Evolutionary conservation across 35 echinoderm and acorn worm genomes (phyloP).

Genomic region (Heliocidaris erythrogramma): DNA sequence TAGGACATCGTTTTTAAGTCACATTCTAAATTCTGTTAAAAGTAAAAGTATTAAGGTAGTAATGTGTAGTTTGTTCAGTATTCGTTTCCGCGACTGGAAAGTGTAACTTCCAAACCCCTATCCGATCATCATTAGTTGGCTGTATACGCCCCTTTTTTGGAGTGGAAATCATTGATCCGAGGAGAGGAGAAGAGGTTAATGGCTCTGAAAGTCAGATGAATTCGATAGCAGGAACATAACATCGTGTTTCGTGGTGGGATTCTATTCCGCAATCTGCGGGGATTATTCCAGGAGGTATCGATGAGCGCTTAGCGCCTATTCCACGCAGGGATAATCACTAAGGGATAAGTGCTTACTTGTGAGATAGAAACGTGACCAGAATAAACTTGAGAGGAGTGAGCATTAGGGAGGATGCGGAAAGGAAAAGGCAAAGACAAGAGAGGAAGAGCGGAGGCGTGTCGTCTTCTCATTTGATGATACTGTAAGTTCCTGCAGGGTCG

Average conservation of each 20-base stretch:
- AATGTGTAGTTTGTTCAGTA: not conserved
- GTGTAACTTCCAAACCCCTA: not conserved
- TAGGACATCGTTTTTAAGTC: not conserved
- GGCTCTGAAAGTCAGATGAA: slow-evolving; percentile 1
- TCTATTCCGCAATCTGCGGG: not conserved
- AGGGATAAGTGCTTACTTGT: not conserved
- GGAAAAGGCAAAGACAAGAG: not conserved
- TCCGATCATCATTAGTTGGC: not conserved
- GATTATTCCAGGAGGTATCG: not conserved
- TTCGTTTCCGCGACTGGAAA: not conserved
- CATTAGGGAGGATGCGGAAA: not conserved
- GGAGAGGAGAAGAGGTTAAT: not conserved
- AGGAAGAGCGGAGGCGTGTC: not conserved
- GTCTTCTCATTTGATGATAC: not conserved
- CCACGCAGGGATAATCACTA: not conserved
- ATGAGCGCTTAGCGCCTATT: not conserved
- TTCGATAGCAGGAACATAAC: not conserved
- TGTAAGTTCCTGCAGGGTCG: not conserved
- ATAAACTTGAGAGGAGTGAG: not conserved
- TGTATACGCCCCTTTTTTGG: not conserved
- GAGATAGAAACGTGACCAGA: slow-evolving; percentile 3
- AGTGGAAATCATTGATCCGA: slow-evolving; percentile 3
- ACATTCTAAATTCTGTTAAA: not conserved
- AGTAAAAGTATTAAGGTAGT: not conserved
- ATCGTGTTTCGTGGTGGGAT: not conserved